phyloP scores from a whole-genome alignment of 2,113 vertebrate species.

The Corythaeola cristata region DNA sequence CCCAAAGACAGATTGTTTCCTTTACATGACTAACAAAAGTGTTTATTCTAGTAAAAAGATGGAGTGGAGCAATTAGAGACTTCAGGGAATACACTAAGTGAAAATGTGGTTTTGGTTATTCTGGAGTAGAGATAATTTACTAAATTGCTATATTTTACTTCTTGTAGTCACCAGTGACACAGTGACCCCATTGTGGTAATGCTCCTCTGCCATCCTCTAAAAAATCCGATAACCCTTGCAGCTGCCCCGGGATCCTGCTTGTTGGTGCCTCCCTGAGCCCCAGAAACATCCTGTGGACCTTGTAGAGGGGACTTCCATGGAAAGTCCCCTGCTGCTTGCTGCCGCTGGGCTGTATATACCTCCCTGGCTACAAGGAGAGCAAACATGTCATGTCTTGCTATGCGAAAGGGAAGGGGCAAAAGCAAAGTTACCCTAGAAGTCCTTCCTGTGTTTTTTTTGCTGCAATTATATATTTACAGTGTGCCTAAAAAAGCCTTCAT shows the following conservation, averaged over 20 bases:
- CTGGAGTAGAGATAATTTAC: background rate
- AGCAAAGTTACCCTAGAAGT: background rate
- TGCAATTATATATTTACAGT: background rate
- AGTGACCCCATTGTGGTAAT: background rate
- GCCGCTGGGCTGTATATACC: background rate
- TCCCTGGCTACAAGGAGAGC: background rate
- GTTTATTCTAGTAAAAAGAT: constrained; percentile 37
- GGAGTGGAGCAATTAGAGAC: constrained; percentile 11
- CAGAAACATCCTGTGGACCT: background rate
- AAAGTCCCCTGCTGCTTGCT: background rate
- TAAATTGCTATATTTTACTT: background rate
- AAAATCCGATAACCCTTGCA: background rate
- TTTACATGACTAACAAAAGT: constrained; percentile 35
- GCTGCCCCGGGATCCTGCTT: background rate
- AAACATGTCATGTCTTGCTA: background rate
- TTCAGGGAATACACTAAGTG: background rate
- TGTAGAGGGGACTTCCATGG: background rate
- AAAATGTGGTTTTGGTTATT: constrained; percentile 17
- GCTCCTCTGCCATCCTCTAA: background rate
- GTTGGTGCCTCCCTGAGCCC: rapidly evolving
- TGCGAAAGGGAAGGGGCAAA: background rate
- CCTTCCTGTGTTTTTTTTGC: background rate
- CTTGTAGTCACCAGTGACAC: constrained; percentile 14
- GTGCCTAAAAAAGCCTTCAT: background rate
- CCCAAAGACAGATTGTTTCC: constrained; percentile 38